Percentiles rank a stretch among this genome's conserved stretches.
Conservation (phyloP, 2,113 vertebrate species). For the Benitochromis conjunctus region DNA sequence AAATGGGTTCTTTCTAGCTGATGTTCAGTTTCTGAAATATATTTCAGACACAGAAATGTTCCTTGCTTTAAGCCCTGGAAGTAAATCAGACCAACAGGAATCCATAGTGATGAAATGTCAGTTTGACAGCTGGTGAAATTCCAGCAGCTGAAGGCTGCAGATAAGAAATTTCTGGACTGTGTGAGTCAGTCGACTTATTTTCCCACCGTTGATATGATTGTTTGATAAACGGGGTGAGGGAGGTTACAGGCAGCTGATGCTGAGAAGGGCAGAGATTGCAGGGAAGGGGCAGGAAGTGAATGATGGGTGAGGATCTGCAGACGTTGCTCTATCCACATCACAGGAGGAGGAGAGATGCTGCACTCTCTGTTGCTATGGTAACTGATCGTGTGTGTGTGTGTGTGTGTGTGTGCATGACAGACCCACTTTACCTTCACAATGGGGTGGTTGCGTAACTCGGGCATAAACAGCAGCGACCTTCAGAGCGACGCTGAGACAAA, state of each 20-base stretch:
- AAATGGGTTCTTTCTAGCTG: background rate
- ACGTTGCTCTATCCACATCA: background rate
- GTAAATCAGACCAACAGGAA: background rate
- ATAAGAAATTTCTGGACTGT: background rate
- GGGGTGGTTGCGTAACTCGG: constrained; percentile 13
- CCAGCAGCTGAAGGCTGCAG: background rate
- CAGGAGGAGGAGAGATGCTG: constrained; percentile 4
- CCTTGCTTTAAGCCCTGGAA: background rate
- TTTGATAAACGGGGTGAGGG: background rate
- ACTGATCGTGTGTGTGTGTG: background rate
- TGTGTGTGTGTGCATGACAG: background rate
- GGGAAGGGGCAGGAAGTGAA: background rate
- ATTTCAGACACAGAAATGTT: background rate
- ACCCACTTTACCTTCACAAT: constrained; percentile 47
- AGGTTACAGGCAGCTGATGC: background rate
- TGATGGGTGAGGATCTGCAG: background rate
- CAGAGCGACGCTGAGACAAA: background rate
- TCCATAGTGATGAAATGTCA: background rate
- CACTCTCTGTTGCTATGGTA: constrained; percentile 48
- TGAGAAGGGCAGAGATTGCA: constrained; percentile 1
- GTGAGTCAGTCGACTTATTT: background rate
- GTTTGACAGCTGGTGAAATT: background rate
- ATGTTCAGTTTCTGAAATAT: background rate
- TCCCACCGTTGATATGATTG: background rate
- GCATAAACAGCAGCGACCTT: constrained; percentile 39